These are phyloP conservation scores for Aphelenchoides besseyi DNA, from an alignment of 1,140 invertebrate genomes.

Conservation along the genomic window DNA sequence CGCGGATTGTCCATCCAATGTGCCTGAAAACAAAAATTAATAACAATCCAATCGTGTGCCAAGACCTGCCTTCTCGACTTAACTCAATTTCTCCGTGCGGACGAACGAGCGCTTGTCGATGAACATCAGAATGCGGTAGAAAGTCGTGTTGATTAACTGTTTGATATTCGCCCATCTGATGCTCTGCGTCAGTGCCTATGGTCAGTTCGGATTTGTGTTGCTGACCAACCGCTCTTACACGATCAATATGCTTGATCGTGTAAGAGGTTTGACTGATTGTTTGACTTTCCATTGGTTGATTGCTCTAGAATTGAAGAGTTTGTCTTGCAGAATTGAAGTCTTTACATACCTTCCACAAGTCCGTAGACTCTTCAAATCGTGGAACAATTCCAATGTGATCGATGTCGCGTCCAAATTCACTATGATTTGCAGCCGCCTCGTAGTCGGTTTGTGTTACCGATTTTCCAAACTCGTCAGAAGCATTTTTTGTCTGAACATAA, in stretches of 20 bases:
- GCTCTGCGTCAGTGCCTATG: background rate
- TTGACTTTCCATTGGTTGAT: slow-evolving; percentile 9
- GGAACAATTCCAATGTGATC: background rate
- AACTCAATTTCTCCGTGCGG: background rate
- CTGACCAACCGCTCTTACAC: background rate
- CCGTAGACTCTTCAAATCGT: background rate
- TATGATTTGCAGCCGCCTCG: background rate
- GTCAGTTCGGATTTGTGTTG: background rate
- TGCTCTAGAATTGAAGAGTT: background rate
- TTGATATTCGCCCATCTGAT: background rate
- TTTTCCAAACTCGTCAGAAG: background rate
- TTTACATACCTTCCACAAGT: slow-evolving; percentile 5
- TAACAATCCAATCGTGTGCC: background rate
- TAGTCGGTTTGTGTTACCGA: slow-evolving; percentile 14
- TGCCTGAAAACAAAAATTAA: slow-evolving; percentile 31
- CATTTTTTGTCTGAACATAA: background rate
- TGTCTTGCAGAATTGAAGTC: too few relatives aligned
- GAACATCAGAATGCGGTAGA: background rate
- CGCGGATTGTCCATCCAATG: slow-evolving; percentile 33
- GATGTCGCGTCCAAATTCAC: background rate
- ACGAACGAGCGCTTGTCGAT: background rate
- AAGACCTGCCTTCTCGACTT: slow-evolving; percentile 14
- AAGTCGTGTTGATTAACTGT: slow-evolving; percentile 11
- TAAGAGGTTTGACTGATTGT: background rate
- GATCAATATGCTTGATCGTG: background rate